Percentiles rank a stretch among this genome's conserved stretches.
Conservation (phyloP, 2,888 invertebrate species). For the Drosophila pseudotakahashii region DNA sequence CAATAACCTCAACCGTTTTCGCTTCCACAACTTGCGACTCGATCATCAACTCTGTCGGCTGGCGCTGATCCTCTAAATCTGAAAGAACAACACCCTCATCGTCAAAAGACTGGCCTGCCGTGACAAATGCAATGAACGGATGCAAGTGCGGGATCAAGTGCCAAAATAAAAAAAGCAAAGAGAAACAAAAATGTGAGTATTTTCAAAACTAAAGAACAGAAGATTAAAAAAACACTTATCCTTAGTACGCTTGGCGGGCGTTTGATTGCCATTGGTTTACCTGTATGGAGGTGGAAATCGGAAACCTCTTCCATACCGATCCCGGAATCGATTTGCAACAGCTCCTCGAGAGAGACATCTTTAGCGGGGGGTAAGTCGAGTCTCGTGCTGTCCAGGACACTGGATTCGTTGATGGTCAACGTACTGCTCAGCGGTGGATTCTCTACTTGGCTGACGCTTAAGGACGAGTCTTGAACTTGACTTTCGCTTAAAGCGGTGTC, state of each 20-base stretch:
- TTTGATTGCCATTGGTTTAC: constrained; percentile 53
- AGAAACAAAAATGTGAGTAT: constrained; percentile 56
- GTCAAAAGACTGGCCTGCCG: constrained; percentile 69
- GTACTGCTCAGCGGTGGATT: constrained; percentile 43
- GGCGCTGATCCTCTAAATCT: constrained; percentile 79
- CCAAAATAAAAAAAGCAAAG: constrained; percentile 59
- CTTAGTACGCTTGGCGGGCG: constrained; percentile 35
- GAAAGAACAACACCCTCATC: constrained; percentile 83
- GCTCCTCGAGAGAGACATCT: constrained; percentile 12
- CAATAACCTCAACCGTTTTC: background rate
- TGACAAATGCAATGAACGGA: constrained; percentile 27
- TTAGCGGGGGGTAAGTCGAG: constrained; percentile 14
- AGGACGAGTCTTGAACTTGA: background rate
- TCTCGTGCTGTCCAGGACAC: constrained; percentile 49
- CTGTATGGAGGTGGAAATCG: constrained; percentile 34
- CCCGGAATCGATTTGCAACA: constrained; percentile 50
- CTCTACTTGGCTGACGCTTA: constrained; percentile 16
- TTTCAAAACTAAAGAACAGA: constrained; percentile 36
- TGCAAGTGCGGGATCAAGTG: constrained; percentile 47
- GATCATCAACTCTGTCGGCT: constrained; percentile 60
- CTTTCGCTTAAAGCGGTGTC: background rate
- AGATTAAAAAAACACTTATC: constrained; percentile 68
- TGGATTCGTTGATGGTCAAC: constrained; percentile 38
- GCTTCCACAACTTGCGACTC: background rate
- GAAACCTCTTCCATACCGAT: constrained; percentile 49